Evolutionary conservation across 2,888 invertebrate species (phyloP).

Genomic region (Drosophila kokeensis): DNA sequence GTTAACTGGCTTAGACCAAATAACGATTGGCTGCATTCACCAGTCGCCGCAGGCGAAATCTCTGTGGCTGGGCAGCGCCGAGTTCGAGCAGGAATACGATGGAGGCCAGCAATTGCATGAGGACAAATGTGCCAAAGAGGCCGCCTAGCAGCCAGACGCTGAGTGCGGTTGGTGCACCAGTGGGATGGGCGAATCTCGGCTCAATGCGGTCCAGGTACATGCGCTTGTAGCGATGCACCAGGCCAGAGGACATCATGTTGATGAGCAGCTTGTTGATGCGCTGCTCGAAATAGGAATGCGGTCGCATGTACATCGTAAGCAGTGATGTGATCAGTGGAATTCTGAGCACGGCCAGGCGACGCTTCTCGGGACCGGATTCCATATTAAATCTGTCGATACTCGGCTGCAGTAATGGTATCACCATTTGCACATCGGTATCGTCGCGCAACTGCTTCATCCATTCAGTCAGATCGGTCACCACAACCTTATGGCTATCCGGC

Average conservation of each 20-base stretch:
- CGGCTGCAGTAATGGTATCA: constrained; percentile 46
- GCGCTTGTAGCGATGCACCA: constrained; percentile 60
- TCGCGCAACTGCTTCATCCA: constrained; percentile 43
- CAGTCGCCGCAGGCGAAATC: constrained; percentile 25
- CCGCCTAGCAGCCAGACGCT: constrained; percentile 68
- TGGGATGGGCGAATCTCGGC: constrained; percentile 5
- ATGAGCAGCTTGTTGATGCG: constrained; percentile 66
- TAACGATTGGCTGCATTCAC: constrained; percentile 48
- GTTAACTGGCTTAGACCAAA: constrained; percentile 16
- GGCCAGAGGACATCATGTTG: constrained; percentile 72
- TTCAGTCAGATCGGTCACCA: not conserved
- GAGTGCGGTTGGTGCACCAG: constrained; percentile 59
- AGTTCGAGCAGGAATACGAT: constrained; percentile 73
- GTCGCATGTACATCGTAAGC: constrained; percentile 78
- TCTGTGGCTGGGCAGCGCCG: constrained; percentile 13
- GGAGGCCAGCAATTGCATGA: constrained; percentile 55
- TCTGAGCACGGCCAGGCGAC: constrained; percentile 51
- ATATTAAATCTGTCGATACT: constrained; percentile 60
- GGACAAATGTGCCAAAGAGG: constrained; percentile 62
- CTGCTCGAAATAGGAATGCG: constrained; percentile 70
- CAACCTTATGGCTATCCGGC: not conserved
- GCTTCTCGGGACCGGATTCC: constrained; percentile 38
- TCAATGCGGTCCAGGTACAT: constrained; percentile 64
- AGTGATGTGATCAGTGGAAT: constrained; percentile 67
- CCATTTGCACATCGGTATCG: constrained; percentile 41